Evolutionary conservation across 2,888 invertebrate genomes (phyloP).

Genomic region (Drosophila diplacantha): DNA sequence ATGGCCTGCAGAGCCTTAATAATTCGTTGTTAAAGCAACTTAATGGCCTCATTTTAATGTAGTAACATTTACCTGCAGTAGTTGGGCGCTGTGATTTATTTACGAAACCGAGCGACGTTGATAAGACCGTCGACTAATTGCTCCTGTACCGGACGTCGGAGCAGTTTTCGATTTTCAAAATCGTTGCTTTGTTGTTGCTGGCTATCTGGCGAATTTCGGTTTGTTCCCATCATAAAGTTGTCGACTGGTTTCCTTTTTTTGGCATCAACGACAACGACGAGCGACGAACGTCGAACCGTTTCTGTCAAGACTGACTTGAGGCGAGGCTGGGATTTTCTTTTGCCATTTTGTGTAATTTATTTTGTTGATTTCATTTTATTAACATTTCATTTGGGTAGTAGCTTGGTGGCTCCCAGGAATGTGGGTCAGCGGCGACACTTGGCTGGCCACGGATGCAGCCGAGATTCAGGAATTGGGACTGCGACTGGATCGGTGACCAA

Average conservation of each 20-base stretch:
- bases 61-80: conserved; percentile 41
- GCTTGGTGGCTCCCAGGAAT: conserved; percentile 49
- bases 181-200: conserved; percentile 21
- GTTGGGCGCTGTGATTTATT: conserved; percentile 55
- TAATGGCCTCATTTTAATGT: neutral
- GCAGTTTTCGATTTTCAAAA: conserved; percentile 58
- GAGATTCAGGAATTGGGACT: conserved; percentile 15
- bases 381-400: conserved; percentile 61
- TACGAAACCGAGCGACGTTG: conserved; percentile 51
- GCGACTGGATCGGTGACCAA: conserved; percentile 25
- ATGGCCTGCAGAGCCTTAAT: neutral
- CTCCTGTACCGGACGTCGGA: conserved; percentile 63
- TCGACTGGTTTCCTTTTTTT: conserved; percentile 71
- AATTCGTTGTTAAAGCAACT: neutral
- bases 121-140: conserved; percentile 63
- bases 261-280: conserved; percentile 40
- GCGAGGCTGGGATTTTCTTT: conserved; percentile 54
- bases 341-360: conserved; percentile 51
- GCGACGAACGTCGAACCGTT: conserved; percentile 47
- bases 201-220: conserved; percentile 19
- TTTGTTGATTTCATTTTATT: conserved; percentile 42
- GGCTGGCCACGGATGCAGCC: conserved; percentile 32
- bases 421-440: conserved; percentile 67
- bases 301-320: conserved; percentile 53
- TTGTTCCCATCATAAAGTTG: conserved; percentile 67